phyloP scores from a whole-genome alignment of 2,113 vertebrate genomes.

The Cyprichromis sp. region DNA sequence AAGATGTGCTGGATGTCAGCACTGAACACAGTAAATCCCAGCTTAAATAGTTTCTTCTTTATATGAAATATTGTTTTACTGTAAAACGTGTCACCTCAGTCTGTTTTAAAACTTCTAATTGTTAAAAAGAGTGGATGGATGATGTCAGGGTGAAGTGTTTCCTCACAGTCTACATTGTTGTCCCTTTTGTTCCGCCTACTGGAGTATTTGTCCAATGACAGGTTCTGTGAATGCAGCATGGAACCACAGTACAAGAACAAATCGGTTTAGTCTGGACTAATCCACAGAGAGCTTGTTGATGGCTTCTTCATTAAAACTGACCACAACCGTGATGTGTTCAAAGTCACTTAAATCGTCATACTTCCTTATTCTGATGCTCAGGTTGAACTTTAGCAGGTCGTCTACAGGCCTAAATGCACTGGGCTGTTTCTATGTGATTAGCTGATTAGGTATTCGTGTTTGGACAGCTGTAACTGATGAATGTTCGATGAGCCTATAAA shows the following conservation, averaged over 20 bases:
- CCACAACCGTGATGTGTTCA: not conserved
- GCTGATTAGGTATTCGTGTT: not conserved
- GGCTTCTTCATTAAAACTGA: not conserved
- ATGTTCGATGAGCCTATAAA: not conserved
- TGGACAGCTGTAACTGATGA: not conserved
- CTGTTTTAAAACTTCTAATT: not conserved
- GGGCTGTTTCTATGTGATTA: not conserved
- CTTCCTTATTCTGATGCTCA: not conserved
- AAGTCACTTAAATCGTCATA: not conserved
- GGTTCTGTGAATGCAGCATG: not conserved
- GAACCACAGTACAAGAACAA: not conserved
- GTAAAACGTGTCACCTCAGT: not conserved
- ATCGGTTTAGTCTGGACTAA: not conserved
- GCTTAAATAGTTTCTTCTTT: not conserved
- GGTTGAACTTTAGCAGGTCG: not conserved
- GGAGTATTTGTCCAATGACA: not conserved
- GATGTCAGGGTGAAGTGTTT: not conserved
- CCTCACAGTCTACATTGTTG: not conserved
- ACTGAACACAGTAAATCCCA: not conserved
- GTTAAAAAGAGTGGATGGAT: not conserved
- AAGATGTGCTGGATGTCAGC: not conserved
- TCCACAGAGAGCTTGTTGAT: not conserved
- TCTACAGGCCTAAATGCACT: not conserved
- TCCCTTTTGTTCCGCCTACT: conserved; percentile 15
- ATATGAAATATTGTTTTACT: not conserved